Conservation (phyloP, 2,797 vertebrate genomes). For the Chromis chromis region DNA sequence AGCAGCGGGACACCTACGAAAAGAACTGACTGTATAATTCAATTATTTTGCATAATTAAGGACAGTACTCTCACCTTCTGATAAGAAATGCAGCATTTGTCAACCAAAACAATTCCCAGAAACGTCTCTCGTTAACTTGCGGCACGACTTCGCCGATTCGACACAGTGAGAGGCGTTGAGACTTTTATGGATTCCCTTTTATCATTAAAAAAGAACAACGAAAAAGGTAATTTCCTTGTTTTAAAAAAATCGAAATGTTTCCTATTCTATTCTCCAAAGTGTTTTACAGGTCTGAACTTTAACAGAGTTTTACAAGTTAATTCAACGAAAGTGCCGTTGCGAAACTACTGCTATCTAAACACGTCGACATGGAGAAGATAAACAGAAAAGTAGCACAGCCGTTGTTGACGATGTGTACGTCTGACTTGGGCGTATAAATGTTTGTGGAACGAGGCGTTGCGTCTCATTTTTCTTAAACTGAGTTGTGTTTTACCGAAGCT, state of each 20-base stretch:
- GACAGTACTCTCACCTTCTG: slow-evolving; percentile 11
- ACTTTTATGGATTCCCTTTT: not conserved
- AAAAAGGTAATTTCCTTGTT: not conserved
- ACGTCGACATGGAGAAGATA: slow-evolving; percentile 84
- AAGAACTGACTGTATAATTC: accelerated
- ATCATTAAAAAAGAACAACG: not conserved
- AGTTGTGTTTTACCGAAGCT: not conserved
- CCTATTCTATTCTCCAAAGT: not conserved
- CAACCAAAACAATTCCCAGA: slow-evolving; percentile 48
- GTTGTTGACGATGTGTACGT: slow-evolving; percentile 44
- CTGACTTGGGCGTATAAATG: slow-evolving; percentile 26
- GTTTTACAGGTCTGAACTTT: not conserved
- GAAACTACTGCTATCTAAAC: slow-evolving; percentile 60
- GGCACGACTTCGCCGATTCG: slow-evolving; percentile 56
- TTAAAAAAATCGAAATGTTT: not conserved
- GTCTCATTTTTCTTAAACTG: too few relatives aligned
- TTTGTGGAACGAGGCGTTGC: not conserved
- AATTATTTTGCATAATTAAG: not conserved
- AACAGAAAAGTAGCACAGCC: slow-evolving; percentile 76
- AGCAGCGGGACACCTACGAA: accelerated
- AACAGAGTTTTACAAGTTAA: accelerated
- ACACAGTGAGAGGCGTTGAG: not conserved
- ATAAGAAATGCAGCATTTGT: slow-evolving; percentile 8
- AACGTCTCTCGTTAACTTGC: not conserved
- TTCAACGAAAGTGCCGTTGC: slow-evolving; percentile 66